Evolutionary conservation across 2,113 vertebrate species (phyloP).

Genomic region (Hypanus sabinus): DNA sequence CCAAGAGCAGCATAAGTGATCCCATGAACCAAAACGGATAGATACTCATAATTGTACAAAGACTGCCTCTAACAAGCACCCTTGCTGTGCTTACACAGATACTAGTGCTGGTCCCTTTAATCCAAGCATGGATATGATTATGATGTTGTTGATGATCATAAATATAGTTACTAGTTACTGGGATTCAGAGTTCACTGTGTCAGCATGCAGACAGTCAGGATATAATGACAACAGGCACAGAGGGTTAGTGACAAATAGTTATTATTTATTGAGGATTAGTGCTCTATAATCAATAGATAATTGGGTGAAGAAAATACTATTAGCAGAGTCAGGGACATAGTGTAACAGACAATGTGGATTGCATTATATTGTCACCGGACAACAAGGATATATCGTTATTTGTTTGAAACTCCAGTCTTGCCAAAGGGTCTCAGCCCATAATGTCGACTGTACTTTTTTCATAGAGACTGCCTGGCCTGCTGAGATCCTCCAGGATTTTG

Average conservation of each 20-base stretch:
- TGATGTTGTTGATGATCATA: background rate
- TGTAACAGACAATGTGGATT: background rate
- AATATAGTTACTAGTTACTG: background rate
- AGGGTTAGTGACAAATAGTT: background rate
- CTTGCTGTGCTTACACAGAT: no score
- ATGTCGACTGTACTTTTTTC: no score
- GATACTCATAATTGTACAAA: no score
- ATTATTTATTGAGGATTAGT: background rate
- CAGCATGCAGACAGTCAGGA: background rate
- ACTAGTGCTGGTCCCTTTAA: no score
- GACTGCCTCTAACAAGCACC: no score
- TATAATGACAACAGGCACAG: background rate
- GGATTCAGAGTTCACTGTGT: background rate
- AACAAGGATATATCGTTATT: background rate
- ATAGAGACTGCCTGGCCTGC: no score
- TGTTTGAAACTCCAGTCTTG: background rate
- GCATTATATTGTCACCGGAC: background rate
- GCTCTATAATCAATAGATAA: background rate
- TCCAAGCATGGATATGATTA: no score
- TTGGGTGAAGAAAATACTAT: no score
- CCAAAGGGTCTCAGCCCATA: no score
- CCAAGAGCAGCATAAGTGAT: background rate
- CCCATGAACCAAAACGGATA: no score
- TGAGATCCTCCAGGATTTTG: no score
- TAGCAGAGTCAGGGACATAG: no score